Percentiles rank a stretch among this genome's conserved stretches.
phyloP scores from a whole-genome alignment of 2,888 invertebrate genomes.

The Meganola albula region DNA sequence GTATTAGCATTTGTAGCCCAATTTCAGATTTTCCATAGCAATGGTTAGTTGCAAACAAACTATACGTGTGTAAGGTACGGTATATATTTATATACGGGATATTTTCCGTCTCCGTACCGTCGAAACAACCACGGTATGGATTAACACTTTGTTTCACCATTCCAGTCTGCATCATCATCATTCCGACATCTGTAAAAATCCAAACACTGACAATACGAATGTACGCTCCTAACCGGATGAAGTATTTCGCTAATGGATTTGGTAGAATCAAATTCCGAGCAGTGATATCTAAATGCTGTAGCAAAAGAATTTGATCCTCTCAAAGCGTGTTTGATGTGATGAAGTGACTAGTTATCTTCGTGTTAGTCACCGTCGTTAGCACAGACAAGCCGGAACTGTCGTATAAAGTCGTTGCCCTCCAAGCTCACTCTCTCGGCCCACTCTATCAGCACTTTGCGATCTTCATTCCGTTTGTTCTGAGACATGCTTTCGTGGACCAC shows the following conservation, averaged over 20 bases:
- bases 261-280: constrained; percentile 41
- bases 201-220: constrained; percentile 76
- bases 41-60: constrained; percentile 75
- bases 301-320: constrained; percentile 47
- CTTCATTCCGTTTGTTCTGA: constrained; percentile 67
- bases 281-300: constrained; percentile 21
- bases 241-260: constrained; percentile 37
- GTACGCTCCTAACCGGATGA: constrained; percentile 48
- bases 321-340: constrained; percentile 55
- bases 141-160: constrained; percentile 95
- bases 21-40: constrained; percentile 54
- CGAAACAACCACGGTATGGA: constrained; percentile 84
- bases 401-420: constrained; percentile 65
- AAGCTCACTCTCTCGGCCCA: constrained; percentile 59
- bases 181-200: constrained; percentile 95
- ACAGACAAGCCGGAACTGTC: constrained; percentile 70
- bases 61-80: constrained; percentile 70
- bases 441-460: constrained; percentile 52
- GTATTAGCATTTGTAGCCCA: constrained; percentile 70
- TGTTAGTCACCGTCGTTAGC: constrained; percentile 69
- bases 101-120: constrained; percentile 84
- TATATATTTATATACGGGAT: constrained; percentile 42
- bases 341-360: constrained; percentile 54
- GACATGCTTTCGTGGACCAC: constrained; percentile 76
- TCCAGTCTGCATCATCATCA: constrained; percentile 98